Base-by-base conservation (phyloP, 2,113 vertebrate species). In the Cepphus grylle region DNA sequence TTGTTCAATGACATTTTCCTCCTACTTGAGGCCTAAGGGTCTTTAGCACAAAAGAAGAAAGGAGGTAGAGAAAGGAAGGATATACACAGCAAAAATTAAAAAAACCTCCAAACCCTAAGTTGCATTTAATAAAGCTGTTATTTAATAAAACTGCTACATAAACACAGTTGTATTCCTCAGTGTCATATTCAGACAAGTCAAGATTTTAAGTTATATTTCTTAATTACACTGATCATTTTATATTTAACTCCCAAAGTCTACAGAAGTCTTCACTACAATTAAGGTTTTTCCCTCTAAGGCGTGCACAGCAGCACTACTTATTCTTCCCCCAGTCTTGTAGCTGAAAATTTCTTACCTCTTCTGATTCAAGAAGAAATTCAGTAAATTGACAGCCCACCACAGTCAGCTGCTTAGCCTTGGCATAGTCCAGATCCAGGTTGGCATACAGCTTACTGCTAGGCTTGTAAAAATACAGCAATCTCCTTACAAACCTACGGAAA, bases 401-500 rank as follows among this genome's bases (percentile, higher is more conserved):
- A 32, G 99, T 99, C 95, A 99, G 98, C 91, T 99, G 99, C 91
- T 99, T 99, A 27, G 99, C 98, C 91, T 99, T 99, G 55, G 95
- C 91, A 95, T 99, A 99, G 94, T 99, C 99, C 97, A 99, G 95
- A 91, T 99, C 99, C 86, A 99, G 96, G 92, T 98, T 99, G 81
- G 99, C 99, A 50, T 99, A 99, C 58, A 99, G 97, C 93, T 99
- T 99, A 98, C 99, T 99, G 97, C 99, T 99, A 81, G 99, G 99
- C 93, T 99, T 99, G 95, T 99, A 99, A 97, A 99, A 99, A 98
- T 99, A 99, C 50, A 99, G 98, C 79, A 99, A 97, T 96, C 99
- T 98, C 76, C 99, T 98, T 66, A 99, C 99, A 98, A 99, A 99
- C 97, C 99, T 99, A 94, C 0, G 13, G 19, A 81, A 65, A 93